Percentiles rank a stretch among this genome's conserved stretches.
These are phyloP conservation scores for Hydraecia micacea DNA, from an alignment of 2,888 invertebrate species.

Conservation along the genomic window DNA sequence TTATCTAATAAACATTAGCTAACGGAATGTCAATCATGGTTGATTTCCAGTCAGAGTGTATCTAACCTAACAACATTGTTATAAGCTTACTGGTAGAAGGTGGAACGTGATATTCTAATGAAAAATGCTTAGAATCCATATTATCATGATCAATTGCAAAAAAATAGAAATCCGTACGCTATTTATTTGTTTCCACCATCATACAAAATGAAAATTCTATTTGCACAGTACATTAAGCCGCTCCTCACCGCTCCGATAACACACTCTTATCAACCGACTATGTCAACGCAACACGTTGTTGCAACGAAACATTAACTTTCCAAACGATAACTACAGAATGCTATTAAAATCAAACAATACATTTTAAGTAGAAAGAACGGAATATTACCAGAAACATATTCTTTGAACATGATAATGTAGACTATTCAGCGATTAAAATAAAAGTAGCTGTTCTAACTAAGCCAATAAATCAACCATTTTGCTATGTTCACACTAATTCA, in stretches of 20 bases:
- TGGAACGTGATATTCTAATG: not conserved
- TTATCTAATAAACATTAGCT: not conserved
- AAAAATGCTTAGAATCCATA: not conserved
- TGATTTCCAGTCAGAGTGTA: not conserved
- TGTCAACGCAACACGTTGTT: slow-evolving; percentile 58
- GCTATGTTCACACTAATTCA: slow-evolving; percentile 14
- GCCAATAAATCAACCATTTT: slow-evolving; percentile 15
- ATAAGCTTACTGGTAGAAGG: not conserved
- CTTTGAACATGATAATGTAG: not conserved
- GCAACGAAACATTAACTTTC: slow-evolving; percentile 67
- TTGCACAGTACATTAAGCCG: slow-evolving; percentile 21
- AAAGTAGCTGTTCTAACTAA: slow-evolving; percentile 4
- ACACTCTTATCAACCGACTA: slow-evolving; percentile 74
- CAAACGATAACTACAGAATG: slow-evolving; percentile 53
- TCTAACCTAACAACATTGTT: not conserved
- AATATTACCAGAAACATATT: slow-evolving; percentile 23
- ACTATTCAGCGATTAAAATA: slow-evolving; percentile 1
- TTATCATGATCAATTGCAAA: not conserved
- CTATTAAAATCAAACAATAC: slow-evolving; percentile 54
- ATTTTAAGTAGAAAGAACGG: slow-evolving; percentile 9
- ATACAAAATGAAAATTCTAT: slow-evolving; percentile 24
- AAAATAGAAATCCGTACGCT: not conserved
- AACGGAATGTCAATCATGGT: not conserved
- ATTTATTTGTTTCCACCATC: not conserved
- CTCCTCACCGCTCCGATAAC: slow-evolving; percentile 69